Evolutionary conservation across 1,140 invertebrate species (phyloP), one percentile per base, ranked within the genome.

Genomic region (Pseudoatta argentina): DNA sequence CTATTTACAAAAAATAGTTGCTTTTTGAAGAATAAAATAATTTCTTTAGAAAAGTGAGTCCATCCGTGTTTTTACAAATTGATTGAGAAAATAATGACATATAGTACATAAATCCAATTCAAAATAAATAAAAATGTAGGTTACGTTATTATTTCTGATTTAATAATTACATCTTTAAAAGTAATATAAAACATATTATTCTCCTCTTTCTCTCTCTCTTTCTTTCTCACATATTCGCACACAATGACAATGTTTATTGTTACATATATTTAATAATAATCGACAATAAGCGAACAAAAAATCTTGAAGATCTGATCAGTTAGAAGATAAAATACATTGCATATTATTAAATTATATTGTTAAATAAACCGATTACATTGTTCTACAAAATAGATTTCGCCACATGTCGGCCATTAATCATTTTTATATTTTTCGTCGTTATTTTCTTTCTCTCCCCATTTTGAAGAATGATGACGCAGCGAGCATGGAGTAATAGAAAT

Each of bases 361-460:
- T 63, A 59, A 71, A 81, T 63, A 63, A 75, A 72, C 27, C 44
- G 18, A 39, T 24, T 27, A 72, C 61, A 63, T 73, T 82, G 18
- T 82, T 27, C 79, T 14, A 27, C 24, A 21, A 6, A 72, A 82
- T 39, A 61, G 55, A 82, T 73, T 39, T 82, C 34, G n/a, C 24
- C 34, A 51, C 59, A 73, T 63, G 44, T 10, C n/a, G 14, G 39
- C 27, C 39, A 83, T 75, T 75, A 73, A 75, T 83, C 69, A 83
- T 75, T 73, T 55, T 72, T 82, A 48, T 59, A 82, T 82, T 48
- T 83, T 34, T 83, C 79, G 21, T 53, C 27, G 77, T 69, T 73
- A 48, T 75, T 82, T 82, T 30, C 39, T 59, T 59, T 21, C 24
- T 12, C 21, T 48, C 21, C 30, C 55, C 55, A 83, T 83, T 83